Evolutionary conservation across 2,113 vertebrate genomes (phyloP).

Genomic region (Eleginops maclovinus): DNA sequence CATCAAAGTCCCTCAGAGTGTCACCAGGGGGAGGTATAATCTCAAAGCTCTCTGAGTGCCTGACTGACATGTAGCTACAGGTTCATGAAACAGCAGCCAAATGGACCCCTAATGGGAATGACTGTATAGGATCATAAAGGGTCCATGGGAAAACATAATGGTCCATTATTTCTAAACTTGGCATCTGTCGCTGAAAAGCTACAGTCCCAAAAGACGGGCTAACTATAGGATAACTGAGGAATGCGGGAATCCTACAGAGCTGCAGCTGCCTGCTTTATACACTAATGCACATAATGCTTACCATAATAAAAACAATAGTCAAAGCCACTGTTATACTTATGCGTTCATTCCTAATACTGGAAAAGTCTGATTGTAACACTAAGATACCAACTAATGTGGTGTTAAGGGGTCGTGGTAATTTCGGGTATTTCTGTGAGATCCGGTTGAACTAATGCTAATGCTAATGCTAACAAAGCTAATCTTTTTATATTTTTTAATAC

Average conservation of each 20-base stretch:
- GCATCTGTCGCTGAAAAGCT: not conserved
- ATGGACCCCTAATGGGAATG: conserved; percentile 7
- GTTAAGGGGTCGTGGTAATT: no score
- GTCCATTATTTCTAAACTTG: conserved; percentile 15
- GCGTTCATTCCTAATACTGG: not conserved
- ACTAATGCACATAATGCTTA: not conserved
- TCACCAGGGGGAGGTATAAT: conserved; percentile 62
- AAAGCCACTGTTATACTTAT: not conserved
- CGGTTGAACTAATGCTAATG: no score
- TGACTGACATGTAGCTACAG: conserved; percentile 45
- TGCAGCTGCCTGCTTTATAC: conserved; percentile 1
- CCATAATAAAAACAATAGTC: not conserved
- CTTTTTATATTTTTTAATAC: no score
- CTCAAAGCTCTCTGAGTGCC: conserved; percentile 13
- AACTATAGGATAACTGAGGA: conserved; percentile 43
- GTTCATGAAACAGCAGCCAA: conserved; percentile 17
- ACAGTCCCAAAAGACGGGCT: conserved; percentile 30
- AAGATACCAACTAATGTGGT: no score
- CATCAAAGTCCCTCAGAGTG: not conserved
- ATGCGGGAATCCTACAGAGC: conserved; percentile 3
- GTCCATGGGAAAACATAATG: conserved; percentile 12
- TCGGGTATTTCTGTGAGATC: no score
- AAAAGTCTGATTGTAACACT: not conserved
- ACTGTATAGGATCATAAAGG: not conserved
- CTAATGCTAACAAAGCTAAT: not conserved